Evolutionary conservation across 2,888 invertebrate species (phyloP).

Genomic region (Unio pictorum): DNA sequence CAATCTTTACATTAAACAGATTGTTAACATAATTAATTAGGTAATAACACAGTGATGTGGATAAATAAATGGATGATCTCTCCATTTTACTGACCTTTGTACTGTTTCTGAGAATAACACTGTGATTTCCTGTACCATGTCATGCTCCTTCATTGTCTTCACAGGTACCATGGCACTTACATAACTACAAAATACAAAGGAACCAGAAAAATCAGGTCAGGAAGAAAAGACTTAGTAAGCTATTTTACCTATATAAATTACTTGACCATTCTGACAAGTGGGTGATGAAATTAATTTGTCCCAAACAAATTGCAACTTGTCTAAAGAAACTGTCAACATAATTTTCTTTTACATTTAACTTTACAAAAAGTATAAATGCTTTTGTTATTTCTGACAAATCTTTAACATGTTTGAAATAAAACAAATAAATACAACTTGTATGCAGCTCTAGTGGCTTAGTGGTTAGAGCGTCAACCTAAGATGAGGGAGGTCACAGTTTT

Average conservation of each 20-base stretch:
- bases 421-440: no score
- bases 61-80: background rate
- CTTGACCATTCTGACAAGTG: background rate
- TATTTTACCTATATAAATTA: background rate
- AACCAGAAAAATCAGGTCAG: slow-evolving; percentile 1
- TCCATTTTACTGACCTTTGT: slow-evolving; percentile 67
- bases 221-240: background rate
- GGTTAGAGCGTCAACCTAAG: no score
- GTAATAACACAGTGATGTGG: background rate
- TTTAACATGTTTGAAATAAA: background rate
- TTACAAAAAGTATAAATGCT: no score
- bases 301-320: no score
- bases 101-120: slow-evolving; percentile 97
- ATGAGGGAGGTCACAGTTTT: no score
- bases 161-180: slow-evolving; percentile 99
- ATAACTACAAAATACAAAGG: slow-evolving; percentile 78
- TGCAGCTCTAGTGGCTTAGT: no score
- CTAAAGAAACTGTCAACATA: no score
- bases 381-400: no score
- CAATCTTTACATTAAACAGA: no score
- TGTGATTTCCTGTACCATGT: slow-evolving; percentile 95
- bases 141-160: slow-evolving; percentile 95
- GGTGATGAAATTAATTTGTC: no score
- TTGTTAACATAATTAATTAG: no score
- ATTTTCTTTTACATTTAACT: no score